Base-by-base conservation (phyloP, 1,140 invertebrate genomes). In the Pentalonia nigronervosa region DNA sequence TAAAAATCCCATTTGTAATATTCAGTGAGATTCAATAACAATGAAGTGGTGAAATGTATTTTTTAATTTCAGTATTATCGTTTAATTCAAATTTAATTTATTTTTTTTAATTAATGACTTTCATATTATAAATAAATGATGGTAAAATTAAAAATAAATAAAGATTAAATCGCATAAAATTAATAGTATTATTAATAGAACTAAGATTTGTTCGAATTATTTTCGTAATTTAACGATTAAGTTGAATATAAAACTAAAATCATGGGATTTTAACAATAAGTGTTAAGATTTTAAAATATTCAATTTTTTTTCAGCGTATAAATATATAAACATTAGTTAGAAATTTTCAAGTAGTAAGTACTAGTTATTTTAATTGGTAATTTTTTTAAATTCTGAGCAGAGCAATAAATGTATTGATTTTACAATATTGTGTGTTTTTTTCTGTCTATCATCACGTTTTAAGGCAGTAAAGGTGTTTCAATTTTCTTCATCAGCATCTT, bases 71-170 rank as follows among this genome's bases (percentile, higher is more conserved):
- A 17, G n/a, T n/a, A 67, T 14, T n/a, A 76, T 76, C n/a, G n/a
- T 76, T 34, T 14, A 76, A 76, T n/a, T n/a, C n/a, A n/a, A n/a
- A n/a, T 14, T n/a, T 17, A 67, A 67, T 67, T 67, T 4, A 67
- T n/a, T 76, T n/a, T 76, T 76, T 76, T n/a, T 6, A 76, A 76
- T 76, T 76, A 76, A 76, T 76, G 17, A 76, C 60, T n/a, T 76
- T n/a, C n/a, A n/a, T 76, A 1, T 14, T 76, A 76, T 76, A 76
- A 76, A 76, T 76, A 3, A 76, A 76, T n/a, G 14, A 76, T 34
- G 60, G 60, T n/a, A n/a, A 67, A 67, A 67, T 67, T 67, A n/a
- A 67, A 14, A 67, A 67, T 67, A n/a, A 76, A 76, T 76, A 76
- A n/a, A 7, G 30, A 14, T 34, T n/a, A 14, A 76, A 76, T 20